These are phyloP conservation scores for Drosophila rubida DNA, from an alignment of 2,888 invertebrate species.

Conservation along the genomic window DNA sequence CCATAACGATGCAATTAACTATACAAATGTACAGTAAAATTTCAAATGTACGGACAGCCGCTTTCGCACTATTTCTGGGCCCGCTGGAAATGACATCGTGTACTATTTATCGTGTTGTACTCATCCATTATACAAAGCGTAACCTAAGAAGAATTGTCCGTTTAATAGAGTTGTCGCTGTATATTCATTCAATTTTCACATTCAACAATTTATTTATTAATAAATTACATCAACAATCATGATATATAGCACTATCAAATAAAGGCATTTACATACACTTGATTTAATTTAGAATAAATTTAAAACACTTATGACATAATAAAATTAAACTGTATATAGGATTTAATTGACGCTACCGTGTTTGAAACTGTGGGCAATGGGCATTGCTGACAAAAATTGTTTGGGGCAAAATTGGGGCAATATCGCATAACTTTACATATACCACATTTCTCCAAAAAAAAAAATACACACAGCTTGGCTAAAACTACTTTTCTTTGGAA, in stretches of 20 bases:
- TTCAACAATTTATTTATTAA: not conserved
- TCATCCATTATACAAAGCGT: too few species aligned
- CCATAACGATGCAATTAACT: not conserved
- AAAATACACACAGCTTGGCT: not conserved
- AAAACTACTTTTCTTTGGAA: slow-evolving; percentile 71
- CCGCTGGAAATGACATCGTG: too few species aligned
- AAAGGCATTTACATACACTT: slow-evolving; percentile 6
- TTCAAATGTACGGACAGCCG: too few species aligned
- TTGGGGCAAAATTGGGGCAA: slow-evolving; percentile 15
- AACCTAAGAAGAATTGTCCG: too few species aligned
- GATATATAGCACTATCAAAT: not conserved
- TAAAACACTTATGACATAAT: not conserved
- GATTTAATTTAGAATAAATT: not conserved
- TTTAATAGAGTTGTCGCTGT: not conserved
- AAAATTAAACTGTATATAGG: not conserved
- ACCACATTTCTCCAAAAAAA: slow-evolving; percentile 11
- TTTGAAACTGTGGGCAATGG: slow-evolving; percentile 16
- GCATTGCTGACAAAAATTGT: slow-evolving; percentile 20
- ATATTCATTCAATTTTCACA: not conserved
- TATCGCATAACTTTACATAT: slow-evolving; percentile 13
- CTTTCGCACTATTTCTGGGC: too few species aligned
- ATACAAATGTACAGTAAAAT: too few species aligned
- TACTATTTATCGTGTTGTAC: too few species aligned
- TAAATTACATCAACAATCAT: not conserved
- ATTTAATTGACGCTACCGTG: slow-evolving; percentile 2